phyloP scores from a whole-genome alignment of 35 echinoderm and acorn worm genomes.

The Strongylocentrotus purpuratus region DNA sequence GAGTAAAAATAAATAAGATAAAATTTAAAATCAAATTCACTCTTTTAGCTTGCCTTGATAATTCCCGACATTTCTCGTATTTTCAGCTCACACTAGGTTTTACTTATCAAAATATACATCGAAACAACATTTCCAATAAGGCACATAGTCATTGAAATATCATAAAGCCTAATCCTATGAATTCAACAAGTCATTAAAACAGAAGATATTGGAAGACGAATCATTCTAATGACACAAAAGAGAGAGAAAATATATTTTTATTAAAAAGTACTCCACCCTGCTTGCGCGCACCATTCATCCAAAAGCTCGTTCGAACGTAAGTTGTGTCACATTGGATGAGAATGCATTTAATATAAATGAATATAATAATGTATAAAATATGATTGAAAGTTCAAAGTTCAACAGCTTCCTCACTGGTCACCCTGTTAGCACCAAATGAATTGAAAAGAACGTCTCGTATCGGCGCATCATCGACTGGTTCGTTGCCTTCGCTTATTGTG shows the following conservation, averaged over 20 bases:
- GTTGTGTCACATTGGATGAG: background rate
- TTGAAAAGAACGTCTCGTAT: slow-evolving; percentile 45
- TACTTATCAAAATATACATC: too few species aligned
- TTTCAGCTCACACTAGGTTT: too few species aligned
- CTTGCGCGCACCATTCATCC: background rate
- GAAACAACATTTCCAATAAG: too few species aligned
- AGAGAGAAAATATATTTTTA: background rate
- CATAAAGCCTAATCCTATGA: background rate
- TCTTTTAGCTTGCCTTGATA: too few species aligned
- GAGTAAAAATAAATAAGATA: too few species aligned
- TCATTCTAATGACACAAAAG: background rate
- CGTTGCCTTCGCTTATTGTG: slow-evolving; percentile 40
- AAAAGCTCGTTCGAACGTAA: background rate
- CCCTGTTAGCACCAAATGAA: slow-evolving; percentile 32
- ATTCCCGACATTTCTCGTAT: too few species aligned
- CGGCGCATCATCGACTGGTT: background rate
- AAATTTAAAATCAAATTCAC: too few species aligned
- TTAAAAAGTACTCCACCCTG: background rate
- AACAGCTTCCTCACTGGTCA: slow-evolving; percentile 21
- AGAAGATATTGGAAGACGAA: background rate
- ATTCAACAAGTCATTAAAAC: background rate
- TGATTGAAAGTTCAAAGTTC: slow-evolving; percentile 6
- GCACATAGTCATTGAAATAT: too few species aligned
- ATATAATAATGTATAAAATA: background rate
- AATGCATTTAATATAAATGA: slow-evolving; percentile 20